Evolutionary conservation across 2,113 vertebrate genomes (phyloP).

Genomic region (Myrmecobius fasciatus): DNA sequence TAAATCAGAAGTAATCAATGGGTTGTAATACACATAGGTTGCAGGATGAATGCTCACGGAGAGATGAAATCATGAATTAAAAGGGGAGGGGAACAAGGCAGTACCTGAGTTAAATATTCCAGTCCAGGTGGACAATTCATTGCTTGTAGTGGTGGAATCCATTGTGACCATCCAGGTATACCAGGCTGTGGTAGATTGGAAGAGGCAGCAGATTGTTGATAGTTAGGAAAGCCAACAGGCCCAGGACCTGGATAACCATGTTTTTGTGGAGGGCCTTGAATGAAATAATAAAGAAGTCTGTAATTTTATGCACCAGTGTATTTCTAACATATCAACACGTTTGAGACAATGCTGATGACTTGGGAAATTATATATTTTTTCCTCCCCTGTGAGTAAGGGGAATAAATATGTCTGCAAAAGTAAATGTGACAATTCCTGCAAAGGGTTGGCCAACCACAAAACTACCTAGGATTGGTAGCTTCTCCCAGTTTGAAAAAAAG

Average conservation of each 20-base stretch:
- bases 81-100: not conserved
- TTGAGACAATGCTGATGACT: not conserved
- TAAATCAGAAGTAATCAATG: not conserved
- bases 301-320: not conserved
- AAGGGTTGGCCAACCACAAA: not conserved
- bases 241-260: conserved; percentile 40
- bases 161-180: not conserved
- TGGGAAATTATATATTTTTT: not conserved
- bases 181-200: conserved; percentile 37
- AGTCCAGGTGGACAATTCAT: conserved; percentile 84
- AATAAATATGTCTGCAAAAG: not conserved
- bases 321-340: not conserved
- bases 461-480: not conserved
- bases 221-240: conserved; percentile 42
- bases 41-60: not conserved
- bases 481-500: not conserved
- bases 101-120: conserved; percentile 86
- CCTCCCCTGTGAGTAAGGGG: not conserved
- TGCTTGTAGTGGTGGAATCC: conserved; percentile 80
- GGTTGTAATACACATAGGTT: not conserved
- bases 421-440: not conserved
- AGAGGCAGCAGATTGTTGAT: conserved; percentile 63
- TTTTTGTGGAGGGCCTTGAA: conserved; percentile 50
- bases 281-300: not conserved
- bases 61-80: not conserved